Conservation (phyloP, 1,140 invertebrate genomes). For the Vanessa tameamea region DNA sequence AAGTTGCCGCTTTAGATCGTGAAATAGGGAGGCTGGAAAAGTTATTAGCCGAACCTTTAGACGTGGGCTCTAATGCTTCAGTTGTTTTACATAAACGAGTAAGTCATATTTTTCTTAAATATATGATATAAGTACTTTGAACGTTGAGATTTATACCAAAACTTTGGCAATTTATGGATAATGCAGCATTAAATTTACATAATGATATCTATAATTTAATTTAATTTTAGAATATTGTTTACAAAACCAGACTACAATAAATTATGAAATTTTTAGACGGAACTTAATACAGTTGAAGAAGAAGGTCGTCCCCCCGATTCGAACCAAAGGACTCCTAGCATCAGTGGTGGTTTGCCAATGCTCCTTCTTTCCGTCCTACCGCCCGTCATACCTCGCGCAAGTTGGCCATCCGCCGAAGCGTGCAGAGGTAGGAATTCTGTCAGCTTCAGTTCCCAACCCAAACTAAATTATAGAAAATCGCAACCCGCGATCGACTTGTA, state of each 20-base stretch:
- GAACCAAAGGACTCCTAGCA: constrained; percentile 82
- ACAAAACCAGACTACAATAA: not conserved
- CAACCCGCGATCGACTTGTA: constrained; percentile 82
- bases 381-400: constrained; percentile 87
- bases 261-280: constrained; percentile 58
- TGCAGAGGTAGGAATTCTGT: constrained; percentile 80
- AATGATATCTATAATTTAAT: too few species aligned
- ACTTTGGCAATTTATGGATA: not conserved
- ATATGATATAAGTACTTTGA: not conserved
- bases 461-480: constrained; percentile 81
- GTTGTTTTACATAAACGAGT: constrained; percentile 30
- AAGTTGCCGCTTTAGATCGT: constrained; percentile 89
- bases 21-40: constrained; percentile 90
- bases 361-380: constrained; percentile 86
- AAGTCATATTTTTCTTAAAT: constrained; percentile 4
- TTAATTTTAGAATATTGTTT: too few species aligned
- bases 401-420: constrained; percentile 86
- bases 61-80: constrained; percentile 23
- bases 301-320: constrained; percentile 53
- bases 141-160: not conserved
- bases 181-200: too few species aligned
- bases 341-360: constrained; percentile 85
- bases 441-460: constrained; percentile 86
- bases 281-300: constrained; percentile 77
- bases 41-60: constrained; percentile 77